Conservation (phyloP, 2,888 invertebrate genomes). For the Lycocerus yunnanus region DNA sequence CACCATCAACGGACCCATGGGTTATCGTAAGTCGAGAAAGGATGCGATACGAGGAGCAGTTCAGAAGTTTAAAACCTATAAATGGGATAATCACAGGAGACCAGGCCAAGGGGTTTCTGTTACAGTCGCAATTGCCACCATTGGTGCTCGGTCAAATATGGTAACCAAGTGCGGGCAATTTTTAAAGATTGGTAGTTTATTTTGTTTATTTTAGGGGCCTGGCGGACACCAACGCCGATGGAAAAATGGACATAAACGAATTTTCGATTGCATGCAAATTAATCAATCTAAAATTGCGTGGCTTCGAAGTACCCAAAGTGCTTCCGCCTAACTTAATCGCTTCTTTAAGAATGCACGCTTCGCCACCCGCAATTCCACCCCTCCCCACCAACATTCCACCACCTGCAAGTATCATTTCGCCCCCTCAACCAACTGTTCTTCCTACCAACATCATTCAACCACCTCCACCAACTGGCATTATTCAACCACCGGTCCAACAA, state of each 20-base stretch:
- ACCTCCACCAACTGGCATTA: constrained; percentile 45
- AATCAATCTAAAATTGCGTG: constrained; percentile 90
- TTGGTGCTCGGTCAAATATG: constrained; percentile 92
- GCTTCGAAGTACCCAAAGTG: constrained; percentile 85
- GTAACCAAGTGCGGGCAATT: constrained; percentile 61
- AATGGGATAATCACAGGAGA: constrained; percentile 89
- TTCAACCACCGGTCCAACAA: constrained; percentile 23
- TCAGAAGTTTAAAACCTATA: constrained; percentile 82
- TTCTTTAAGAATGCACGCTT: constrained; percentile 63
- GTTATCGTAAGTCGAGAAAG: constrained; percentile 85
- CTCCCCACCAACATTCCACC: constrained; percentile 47
- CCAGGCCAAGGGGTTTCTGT: constrained; percentile 91
- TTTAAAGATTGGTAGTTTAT: not conserved
- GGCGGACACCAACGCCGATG: constrained; percentile 95
- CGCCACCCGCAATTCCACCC: constrained; percentile 46
- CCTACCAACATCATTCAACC: not conserved
- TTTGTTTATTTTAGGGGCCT: constrained; percentile 66
- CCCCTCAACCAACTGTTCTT: constrained; percentile 34
- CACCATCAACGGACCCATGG: constrained; percentile 76
- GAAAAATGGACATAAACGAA: constrained; percentile 93
- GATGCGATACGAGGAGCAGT: constrained; percentile 88
- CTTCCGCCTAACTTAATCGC: constrained; percentile 78
- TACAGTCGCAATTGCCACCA: constrained; percentile 89
- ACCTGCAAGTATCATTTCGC: constrained; percentile 23
- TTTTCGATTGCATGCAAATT: constrained; percentile 97